These are phyloP conservation scores for Brachyhypopomus occidentalis DNA, from an alignment of 2,113 vertebrate species.

Conservation along the genomic window DNA sequence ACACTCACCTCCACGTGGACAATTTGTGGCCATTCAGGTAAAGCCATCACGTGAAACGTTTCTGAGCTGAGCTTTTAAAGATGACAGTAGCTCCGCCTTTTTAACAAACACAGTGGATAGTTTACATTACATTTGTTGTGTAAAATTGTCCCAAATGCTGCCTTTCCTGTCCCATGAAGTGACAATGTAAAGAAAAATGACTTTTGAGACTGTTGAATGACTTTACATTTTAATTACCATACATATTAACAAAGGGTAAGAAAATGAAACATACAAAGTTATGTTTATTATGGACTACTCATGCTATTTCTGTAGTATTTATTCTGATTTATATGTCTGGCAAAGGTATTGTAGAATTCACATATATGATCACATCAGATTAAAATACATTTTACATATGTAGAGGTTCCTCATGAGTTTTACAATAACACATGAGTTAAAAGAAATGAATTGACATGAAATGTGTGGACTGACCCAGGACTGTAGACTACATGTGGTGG, in stretches of 20 bases:
- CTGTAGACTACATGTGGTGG: conserved; percentile 9
- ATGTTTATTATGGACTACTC: too few species aligned
- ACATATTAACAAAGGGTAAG: too few species aligned
- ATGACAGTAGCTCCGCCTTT: background rate
- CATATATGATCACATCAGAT: too few species aligned
- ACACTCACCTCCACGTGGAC: background rate
- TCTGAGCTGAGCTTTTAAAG: background rate
- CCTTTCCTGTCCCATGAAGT: too few species aligned
- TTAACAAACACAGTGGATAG: background rate
- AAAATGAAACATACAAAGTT: too few species aligned
- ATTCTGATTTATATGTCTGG: too few species aligned
- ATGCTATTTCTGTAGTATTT: too few species aligned
- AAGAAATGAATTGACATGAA: background rate
- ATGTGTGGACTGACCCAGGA: background rate
- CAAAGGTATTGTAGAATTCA: too few species aligned
- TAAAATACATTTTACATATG: too few species aligned
- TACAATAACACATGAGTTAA: background rate
- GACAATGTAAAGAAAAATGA: background rate
- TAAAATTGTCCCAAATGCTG: background rate
- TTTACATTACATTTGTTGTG: too few species aligned
- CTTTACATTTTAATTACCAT: too few species aligned
- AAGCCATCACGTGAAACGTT: background rate
- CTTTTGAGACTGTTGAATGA: too few species aligned
- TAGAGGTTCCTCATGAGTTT: background rate
- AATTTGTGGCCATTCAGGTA: background rate